Evolutionary conservation across 2,113 vertebrate species (phyloP), one percentile per base, ranked within the genome.

Genomic region (Corythaeola cristata): DNA sequence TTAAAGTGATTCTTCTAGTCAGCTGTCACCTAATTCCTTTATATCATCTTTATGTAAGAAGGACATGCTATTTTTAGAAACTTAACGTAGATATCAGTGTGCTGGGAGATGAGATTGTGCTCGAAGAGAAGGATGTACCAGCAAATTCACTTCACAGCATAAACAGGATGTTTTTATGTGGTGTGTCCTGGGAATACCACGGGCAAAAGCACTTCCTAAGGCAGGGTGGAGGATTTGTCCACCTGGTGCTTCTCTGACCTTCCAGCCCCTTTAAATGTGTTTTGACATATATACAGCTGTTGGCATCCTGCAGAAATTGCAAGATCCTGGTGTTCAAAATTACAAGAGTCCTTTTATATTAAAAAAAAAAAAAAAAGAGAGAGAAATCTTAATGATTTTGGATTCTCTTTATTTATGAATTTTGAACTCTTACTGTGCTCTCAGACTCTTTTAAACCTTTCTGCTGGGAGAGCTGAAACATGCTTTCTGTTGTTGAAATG

Each of bases 11-110:
- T 76, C 67, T 88, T 91, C 64, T 55, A 94, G 84, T 80, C 86
- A 89, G 63, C 89, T 96, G 84, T 89, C 87, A 92, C 80, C 53
- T 95, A 92, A 95, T 92, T 95, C 83, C 90, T 95, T 90, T 92
- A 50, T 81, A 85, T 78, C 60, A 21, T 89, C 95, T 95, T 84
- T 91, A 81, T 73, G 26, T 91, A 96, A 88, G 80, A 93, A 88
- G 37, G 60, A 49, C 56, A 22, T 28, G 53, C 44, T 93, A 62
- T 82, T 91, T 93, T 88, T 72, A 88, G 59, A 39, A 80, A 39
- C 72, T 81, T 81, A 69, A n/a, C 49, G 18, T 89, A 89, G 86
- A 39, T 93, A 93, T 68, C 69, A 20, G 44, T 79, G 4, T 63
- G 72, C 52, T 72, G 53, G 23, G 62, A 73, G 47, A 77, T 74